Percentiles rank a stretch among this genome's conserved stretches.
These are phyloP conservation scores for Megaceryle maxima DNA, from an alignment of 2,113 vertebrate species.

Conservation along the genomic window DNA sequence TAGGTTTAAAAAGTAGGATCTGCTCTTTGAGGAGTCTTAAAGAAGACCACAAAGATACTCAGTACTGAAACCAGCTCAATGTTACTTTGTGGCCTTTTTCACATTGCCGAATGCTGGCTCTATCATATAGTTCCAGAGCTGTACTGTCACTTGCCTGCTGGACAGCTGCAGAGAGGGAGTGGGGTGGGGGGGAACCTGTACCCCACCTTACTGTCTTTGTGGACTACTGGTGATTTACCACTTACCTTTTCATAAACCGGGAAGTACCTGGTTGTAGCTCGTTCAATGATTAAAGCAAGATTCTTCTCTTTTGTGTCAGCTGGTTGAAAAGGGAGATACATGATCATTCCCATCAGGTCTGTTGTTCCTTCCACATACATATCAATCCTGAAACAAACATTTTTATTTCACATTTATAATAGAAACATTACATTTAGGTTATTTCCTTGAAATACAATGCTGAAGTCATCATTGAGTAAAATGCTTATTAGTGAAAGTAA, in stretches of 20 bases:
- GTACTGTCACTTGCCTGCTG: background rate
- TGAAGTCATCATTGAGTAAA: background rate
- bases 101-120: background rate
- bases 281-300: constrained; percentile 67
- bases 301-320: constrained; percentile 62
- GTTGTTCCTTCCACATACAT: constrained; percentile 83
- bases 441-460: background rate
- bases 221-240: background rate
- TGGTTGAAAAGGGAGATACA: constrained; percentile 62
- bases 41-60: background rate
- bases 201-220: background rate
- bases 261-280: constrained; percentile 79
- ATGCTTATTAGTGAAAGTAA: background rate
- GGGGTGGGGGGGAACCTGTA: background rate
- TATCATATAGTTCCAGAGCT: background rate
- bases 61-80: background rate
- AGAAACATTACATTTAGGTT: background rate
- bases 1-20: background rate
- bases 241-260: constrained; percentile 88
- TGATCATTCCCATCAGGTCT: constrained; percentile 83
- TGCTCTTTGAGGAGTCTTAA: background rate
- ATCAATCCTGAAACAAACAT: constrained; percentile 79
- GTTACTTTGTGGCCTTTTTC: background rate
- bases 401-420: background rate
- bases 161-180: background rate